These are phyloP conservation scores for Karalla daura DNA, from an alignment of 2,797 vertebrate genomes.

Conservation along the genomic window DNA sequence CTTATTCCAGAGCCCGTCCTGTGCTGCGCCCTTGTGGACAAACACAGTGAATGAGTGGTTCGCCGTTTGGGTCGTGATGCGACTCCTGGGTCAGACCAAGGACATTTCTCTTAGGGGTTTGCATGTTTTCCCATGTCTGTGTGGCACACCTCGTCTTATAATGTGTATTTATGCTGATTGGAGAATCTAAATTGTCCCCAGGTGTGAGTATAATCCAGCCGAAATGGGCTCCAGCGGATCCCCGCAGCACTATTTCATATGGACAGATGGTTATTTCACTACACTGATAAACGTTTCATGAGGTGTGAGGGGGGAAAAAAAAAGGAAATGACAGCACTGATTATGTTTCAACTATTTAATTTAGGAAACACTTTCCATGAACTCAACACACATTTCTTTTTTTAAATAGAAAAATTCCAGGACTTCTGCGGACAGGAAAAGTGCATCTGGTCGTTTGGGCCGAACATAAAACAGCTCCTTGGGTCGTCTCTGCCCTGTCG, in stretches of 20 bases:
- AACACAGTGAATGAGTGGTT: background rate
- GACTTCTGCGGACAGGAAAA: constrained; percentile 9
- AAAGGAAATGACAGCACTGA: constrained; percentile 5
- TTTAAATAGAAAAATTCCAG: background rate
- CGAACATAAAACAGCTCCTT: background rate
- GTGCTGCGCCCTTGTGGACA: constrained; percentile 57
- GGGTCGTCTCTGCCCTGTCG: background rate
- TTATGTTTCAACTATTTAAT: background rate
- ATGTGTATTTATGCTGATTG: too few species aligned
- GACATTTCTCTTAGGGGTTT: too few species aligned
- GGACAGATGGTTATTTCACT: too few species aligned
- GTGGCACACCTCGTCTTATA: too few species aligned
- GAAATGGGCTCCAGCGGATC: too few species aligned
- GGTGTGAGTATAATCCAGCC: too few species aligned
- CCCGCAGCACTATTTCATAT: too few species aligned
- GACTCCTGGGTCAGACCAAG: too few species aligned
- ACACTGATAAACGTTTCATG: too few species aligned
- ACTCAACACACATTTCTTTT: constrained; percentile 2
- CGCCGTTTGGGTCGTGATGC: fast-evolving
- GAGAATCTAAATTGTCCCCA: too few species aligned
- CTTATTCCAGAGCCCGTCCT: background rate
- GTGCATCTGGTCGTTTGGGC: background rate
- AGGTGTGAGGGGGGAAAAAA: too few species aligned
- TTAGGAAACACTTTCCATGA: constrained; percentile 4
- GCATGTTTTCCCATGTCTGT: too few species aligned